Evolutionary conservation across 2,113 vertebrate species (phyloP).

Genomic region (Oplegnathus fasciatus): DNA sequence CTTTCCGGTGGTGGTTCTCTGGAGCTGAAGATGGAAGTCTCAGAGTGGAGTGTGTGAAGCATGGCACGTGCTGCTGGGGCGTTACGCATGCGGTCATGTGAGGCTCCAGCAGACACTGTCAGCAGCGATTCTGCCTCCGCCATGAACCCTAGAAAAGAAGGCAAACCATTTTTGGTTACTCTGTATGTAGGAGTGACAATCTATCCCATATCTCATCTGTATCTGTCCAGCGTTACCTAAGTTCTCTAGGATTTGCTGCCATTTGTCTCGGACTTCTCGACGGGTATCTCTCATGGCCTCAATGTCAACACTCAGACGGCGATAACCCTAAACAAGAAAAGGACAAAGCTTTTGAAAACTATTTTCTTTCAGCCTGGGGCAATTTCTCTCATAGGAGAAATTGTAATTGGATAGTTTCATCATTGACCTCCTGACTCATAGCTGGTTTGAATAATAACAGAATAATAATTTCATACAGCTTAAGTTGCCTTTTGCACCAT

Average conservation of each 20-base stretch:
- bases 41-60: conserved; percentile 79
- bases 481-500: background rate
- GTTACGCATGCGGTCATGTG: conserved; percentile 85
- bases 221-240: conserved; percentile 76
- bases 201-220: background rate
- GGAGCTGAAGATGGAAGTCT: conserved; percentile 85
- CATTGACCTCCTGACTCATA: background rate
- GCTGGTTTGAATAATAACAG: background rate
- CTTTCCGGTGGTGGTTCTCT: conserved; percentile 85
- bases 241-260: conserved; percentile 87
- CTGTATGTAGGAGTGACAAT: background rate
- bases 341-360: background rate
- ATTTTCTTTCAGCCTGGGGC: background rate
- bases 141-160: conserved; percentile 82
- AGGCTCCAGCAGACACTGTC: conserved; percentile 80
- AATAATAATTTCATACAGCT: background rate
- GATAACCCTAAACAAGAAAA: conserved; percentile 82
- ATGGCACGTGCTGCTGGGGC: conserved; percentile 81
- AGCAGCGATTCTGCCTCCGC: conserved; percentile 87
- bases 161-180: background rate
- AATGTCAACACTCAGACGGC: conserved; percentile 88
- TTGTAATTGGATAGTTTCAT: background rate
- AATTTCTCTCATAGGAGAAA: background rate
- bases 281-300: conserved; percentile 87
- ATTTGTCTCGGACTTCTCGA: conserved; percentile 86